Base-by-base conservation (phyloP, 2,113 vertebrate species). In the Callospermophilus lateralis region DNA sequence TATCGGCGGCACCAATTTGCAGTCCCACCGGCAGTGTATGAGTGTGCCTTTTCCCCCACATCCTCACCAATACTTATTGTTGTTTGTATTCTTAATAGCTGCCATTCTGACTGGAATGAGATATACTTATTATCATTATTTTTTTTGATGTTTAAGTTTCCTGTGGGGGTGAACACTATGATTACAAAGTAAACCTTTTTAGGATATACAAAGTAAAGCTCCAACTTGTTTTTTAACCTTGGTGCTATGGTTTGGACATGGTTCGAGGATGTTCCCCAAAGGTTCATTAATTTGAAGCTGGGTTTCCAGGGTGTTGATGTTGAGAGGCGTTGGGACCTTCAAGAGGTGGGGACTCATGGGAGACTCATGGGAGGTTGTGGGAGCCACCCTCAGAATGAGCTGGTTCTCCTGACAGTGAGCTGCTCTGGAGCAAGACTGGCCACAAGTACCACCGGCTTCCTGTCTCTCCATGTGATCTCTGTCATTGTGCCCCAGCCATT, bases 71-170 rank as follows among this genome's bases (percentile, higher is more conserved):
- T 1, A 45, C 45, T 45, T 45, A 45, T 45, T 45, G 45, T 45
- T 45, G 45, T 45, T 45, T 45, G 8, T 45, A 9, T 45, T 45
- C 45, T 45, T 45, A 45, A 45, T 9, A 45, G 45, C 45, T 9
- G 45, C 45, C 45, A 45, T 45, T 45, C 45, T 45, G 45, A 45
- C 8, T 9, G 45, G 45, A 45, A 45, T 45, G 45, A 45, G 45
- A 45, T 45, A 45, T 45, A 45, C 45, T 45, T 45, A n/a, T n/a
- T n/a, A n/a, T n/a, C n/a, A n/a, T n/a, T n/a, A n/a, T n/a, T 68
- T 90, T 39, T 55, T 81, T 84, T 79, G 19, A 73, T 67, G 22
- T 83, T 93, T 83, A 76, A 55, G 51, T 65, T 97, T 86, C 37
- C 65, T 32, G 15, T 6, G 17, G 45, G n/a, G 13, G 28, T 85